A percentile compares a stretch with the other conserved stretches of the same genome.
Evolutionary conservation across 2,888 invertebrate species (phyloP).

Genomic region (Ormia ochracea): DNA sequence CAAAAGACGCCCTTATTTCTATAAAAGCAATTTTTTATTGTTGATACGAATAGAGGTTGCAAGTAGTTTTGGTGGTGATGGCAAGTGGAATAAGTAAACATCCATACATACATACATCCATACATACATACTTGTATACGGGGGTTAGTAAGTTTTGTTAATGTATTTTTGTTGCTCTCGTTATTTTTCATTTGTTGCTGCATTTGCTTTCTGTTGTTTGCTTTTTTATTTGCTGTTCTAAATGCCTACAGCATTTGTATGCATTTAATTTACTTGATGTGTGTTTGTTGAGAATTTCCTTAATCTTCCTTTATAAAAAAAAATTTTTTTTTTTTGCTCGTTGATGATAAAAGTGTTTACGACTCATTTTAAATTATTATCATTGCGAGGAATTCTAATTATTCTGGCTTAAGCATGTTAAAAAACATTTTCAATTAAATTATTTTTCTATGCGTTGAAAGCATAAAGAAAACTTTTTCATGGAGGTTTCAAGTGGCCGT

Average conservation of each 20-base stretch:
- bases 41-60: neutral
- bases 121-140: no score
- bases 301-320: slow-evolving; percentile 2
- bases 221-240: slow-evolving; percentile 48
- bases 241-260: slow-evolving; percentile 48
- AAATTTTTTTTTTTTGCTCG: neutral
- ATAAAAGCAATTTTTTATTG: slow-evolving; percentile 40
- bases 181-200: slow-evolving; percentile 56
- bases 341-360: neutral
- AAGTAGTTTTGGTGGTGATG: slow-evolving; percentile 18
- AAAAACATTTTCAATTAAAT: no score
- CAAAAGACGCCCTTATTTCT: slow-evolving; percentile 33
- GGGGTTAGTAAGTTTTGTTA: slow-evolving; percentile 39
- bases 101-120: no score
- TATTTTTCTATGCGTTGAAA: no score
- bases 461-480: no score
- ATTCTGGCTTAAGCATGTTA: neutral
- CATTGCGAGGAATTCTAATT: neutral
- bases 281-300: slow-evolving; percentile 46
- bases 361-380: neutral
- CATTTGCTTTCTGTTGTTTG: slow-evolving; percentile 11
- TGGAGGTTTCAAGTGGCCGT: no score
- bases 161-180: slow-evolving; percentile 42
- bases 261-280: slow-evolving; percentile 52
- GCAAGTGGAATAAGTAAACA: slow-evolving; percentile 23